These are phyloP conservation scores for Latrodectus elegans DNA, from an alignment of 2,888 invertebrate species.

Conservation along the genomic window DNA sequence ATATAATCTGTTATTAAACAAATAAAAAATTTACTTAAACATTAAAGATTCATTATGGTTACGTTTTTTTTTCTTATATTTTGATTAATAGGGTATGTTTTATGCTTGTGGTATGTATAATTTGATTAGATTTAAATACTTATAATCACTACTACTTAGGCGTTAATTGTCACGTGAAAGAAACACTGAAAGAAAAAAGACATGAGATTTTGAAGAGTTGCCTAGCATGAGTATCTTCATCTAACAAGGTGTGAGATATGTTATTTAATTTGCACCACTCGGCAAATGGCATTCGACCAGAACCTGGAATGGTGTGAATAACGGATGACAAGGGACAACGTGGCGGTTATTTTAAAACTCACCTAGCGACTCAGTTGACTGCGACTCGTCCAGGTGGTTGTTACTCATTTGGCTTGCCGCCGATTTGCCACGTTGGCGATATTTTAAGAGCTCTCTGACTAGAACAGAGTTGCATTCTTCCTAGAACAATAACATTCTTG, in stretches of 20 bases:
- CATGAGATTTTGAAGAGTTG: too few species aligned
- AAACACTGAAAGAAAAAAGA: too few species aligned
- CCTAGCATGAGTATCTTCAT: neutral
- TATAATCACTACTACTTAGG: too few species aligned
- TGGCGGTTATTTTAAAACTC: constrained; percentile 46
- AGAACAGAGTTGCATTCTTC: constrained; percentile 18
- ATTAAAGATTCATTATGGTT: too few species aligned
- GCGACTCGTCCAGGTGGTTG: constrained; percentile 47
- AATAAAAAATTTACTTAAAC: too few species aligned
- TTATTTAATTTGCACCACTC: neutral
- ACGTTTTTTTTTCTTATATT: too few species aligned
- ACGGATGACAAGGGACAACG: neutral
- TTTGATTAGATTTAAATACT: too few species aligned
- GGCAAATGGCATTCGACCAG: too few species aligned
- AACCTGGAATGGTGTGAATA: neutral
- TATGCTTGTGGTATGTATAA: too few species aligned
- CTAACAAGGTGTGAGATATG: constrained; percentile 1
- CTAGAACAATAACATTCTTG: constrained; percentile 41
- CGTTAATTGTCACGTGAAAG: too few species aligned
- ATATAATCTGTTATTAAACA: too few species aligned
- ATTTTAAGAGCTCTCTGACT: constrained; percentile 20
- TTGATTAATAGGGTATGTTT: too few species aligned
- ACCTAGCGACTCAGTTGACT: constrained; percentile 20
- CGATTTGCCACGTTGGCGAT: constrained; percentile 28
- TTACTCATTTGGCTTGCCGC: constrained; percentile 37